phyloP scores from a whole-genome alignment of 2,888 invertebrate genomes.

The Entomobrya multifasciata region DNA sequence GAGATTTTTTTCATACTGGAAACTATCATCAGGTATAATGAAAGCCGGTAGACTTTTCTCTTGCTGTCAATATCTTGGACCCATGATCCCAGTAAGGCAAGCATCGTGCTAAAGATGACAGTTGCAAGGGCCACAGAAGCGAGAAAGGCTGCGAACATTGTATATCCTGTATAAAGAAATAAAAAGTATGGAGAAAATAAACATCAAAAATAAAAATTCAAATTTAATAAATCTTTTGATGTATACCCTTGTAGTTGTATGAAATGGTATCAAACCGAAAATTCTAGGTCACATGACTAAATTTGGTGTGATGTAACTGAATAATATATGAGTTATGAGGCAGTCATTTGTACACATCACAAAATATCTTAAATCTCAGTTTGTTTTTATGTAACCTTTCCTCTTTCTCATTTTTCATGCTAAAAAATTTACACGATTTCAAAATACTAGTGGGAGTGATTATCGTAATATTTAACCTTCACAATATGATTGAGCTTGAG shows the following conservation, averaged over 20 bases:
- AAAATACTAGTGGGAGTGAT: no score
- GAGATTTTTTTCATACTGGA: constrained; percentile 67
- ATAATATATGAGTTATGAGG: no score
- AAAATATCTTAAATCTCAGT: no score
- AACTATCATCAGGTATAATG: constrained; percentile 72
- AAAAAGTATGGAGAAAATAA: background rate
- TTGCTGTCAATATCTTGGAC: constrained; percentile 77
- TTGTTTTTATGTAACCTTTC: no score
- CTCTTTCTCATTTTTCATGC: no score
- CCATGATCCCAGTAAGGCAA: constrained; percentile 75
- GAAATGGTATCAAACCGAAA: background rate
- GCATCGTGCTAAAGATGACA: constrained; percentile 71
- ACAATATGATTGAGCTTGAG: no score
- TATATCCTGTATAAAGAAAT: constrained; percentile 68
- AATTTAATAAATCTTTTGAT: constrained; percentile 29
- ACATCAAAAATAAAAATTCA: constrained; percentile 6
- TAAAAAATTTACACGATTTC: no score
- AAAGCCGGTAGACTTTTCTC: constrained; percentile 75
- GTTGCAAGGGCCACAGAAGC: constrained; percentile 69
- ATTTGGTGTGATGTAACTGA: no score
- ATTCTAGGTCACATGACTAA: no score
- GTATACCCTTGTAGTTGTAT: background rate
- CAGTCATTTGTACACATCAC: constrained; percentile 10
- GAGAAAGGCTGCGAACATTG: constrained; percentile 74
- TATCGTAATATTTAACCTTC: no score